These are phyloP conservation scores for Erpobdella octoculata DNA, from an alignment of 2,888 invertebrate genomes.

Conservation along the genomic window DNA sequence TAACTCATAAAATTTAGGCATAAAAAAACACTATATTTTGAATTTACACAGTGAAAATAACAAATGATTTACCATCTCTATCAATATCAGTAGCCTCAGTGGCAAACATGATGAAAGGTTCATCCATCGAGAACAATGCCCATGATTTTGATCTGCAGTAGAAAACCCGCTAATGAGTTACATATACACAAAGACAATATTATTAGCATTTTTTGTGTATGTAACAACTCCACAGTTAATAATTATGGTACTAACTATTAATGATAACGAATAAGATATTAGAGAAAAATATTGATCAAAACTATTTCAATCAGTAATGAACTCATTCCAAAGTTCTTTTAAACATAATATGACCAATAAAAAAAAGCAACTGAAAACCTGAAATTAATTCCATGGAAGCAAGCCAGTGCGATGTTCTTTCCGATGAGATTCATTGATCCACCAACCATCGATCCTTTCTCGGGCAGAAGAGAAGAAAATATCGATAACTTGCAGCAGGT, in stretches of 20 bases:
- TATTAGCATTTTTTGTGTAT: neutral
- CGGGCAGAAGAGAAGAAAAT: slow-evolving; percentile 52
- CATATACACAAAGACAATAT: neutral
- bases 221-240: neutral
- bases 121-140: slow-evolving; percentile 40
- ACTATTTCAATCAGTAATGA: no score
- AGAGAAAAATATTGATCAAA: neutral
- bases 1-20: neutral
- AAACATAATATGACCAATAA: neutral
- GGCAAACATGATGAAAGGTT: slow-evolving; percentile 46
- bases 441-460: slow-evolving; percentile 70
- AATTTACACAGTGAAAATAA: neutral
- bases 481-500: slow-evolving; percentile 69
- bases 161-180: no score
- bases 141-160: slow-evolving; percentile 39
- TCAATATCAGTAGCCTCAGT: slow-evolving; percentile 65
- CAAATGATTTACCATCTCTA: slow-evolving; percentile 42
- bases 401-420: slow-evolving; percentile 83
- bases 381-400: slow-evolving; percentile 74
- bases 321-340: no score
- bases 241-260: neutral
- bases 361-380: neutral
- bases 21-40: neutral
- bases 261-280: neutral
- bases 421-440: slow-evolving; percentile 63